phyloP scores from a whole-genome alignment of 1,140 invertebrate species.

The Battus philenor region DNA sequence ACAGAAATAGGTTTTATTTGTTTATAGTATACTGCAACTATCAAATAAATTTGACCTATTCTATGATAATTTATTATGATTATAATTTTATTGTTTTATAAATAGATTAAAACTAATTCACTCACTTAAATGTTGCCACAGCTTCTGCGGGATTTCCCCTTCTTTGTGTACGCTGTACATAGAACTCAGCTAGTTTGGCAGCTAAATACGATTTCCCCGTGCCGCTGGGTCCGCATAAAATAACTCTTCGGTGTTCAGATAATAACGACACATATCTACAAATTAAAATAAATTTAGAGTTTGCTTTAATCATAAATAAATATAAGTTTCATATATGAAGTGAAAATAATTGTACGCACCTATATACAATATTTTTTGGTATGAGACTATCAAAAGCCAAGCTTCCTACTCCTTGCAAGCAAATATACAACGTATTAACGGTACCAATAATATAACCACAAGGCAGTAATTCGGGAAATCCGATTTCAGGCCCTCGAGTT shows the following conservation, averaged over 20 bases:
- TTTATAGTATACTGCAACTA: no score
- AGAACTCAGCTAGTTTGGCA: conserved; percentile 94
- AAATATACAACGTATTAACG: conserved; percentile 86
- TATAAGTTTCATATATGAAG: not conserved
- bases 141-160: conserved; percentile 84
- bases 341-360: conserved; percentile 71
- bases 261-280: conserved; percentile 87
- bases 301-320: no score
- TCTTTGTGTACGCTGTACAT: conserved; percentile 81
- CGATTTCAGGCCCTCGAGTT: conserved; percentile 81
- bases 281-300: no score
- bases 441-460: conserved; percentile 96
- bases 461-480: conserved; percentile 91
- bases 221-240: conserved; percentile 96
- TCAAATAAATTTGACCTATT: no score
- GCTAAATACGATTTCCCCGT: conserved; percentile 98
- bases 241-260: conserved; percentile 93
- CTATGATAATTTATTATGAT: no score
- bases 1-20: no score
- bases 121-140: conserved; percentile 91
- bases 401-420: conserved; percentile 92
- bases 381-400: conserved; percentile 97
- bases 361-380: conserved; percentile 96
- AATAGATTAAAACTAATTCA: conserved; percentile 20
- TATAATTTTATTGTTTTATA: no score